phyloP scores from a whole-genome alignment of 1,140 invertebrate genomes.

The Zaprionus kolodkinae region DNA sequence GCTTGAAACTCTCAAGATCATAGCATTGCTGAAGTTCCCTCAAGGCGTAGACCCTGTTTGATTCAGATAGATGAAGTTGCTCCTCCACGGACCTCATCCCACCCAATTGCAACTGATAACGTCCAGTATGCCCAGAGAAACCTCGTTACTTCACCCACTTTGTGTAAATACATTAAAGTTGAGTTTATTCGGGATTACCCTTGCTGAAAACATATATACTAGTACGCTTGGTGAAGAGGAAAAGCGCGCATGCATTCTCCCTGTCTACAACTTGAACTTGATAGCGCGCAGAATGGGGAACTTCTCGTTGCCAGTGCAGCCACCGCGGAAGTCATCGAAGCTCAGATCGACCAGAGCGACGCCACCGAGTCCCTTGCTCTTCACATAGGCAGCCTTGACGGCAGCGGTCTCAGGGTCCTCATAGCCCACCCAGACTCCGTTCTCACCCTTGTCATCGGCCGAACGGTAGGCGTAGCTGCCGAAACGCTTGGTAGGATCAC shows the following conservation, averaged over 20 bases:
- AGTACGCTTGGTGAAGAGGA: neutral
- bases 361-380: slow-evolving; percentile 91
- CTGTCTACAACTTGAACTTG: slow-evolving; percentile 86
- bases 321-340: slow-evolving; percentile 92
- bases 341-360: slow-evolving; percentile 92
- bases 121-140: neutral
- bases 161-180: slow-evolving; percentile 7
- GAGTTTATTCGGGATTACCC: slow-evolving; percentile 12
- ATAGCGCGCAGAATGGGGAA: slow-evolving; percentile 89
- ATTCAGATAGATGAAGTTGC: neutral
- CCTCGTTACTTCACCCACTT: neutral
- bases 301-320: slow-evolving; percentile 90
- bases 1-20: too few species aligned
- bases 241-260: neutral
- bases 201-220: slow-evolving; percentile 1
- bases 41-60: neutral
- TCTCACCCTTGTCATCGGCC: slow-evolving; percentile 88
- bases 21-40: neutral
- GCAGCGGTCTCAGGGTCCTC: slow-evolving; percentile 94
- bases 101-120: too few species aligned
- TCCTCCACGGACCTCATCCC: too few species aligned
- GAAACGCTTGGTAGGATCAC: slow-evolving; percentile 90
- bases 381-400: slow-evolving; percentile 91
- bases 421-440: slow-evolving; percentile 94
- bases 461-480: slow-evolving; percentile 91